Conservation (phyloP, 2,113 vertebrate genomes). For the Vidua chalybeata region DNA sequence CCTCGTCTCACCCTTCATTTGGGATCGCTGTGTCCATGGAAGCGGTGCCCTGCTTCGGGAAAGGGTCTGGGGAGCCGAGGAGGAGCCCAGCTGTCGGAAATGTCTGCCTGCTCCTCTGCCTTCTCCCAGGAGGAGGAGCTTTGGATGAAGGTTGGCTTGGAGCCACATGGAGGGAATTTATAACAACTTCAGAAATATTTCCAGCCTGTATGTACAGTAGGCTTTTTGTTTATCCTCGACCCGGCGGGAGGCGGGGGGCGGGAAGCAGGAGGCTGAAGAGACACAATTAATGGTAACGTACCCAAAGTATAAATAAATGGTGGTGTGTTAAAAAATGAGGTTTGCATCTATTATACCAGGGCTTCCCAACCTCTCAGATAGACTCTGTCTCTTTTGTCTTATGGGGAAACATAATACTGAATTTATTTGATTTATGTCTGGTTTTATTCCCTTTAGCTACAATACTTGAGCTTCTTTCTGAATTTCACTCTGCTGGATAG, state of each 20-base stretch:
- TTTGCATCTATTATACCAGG: conserved; percentile 46
- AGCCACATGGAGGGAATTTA: background rate
- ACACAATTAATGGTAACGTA: background rate
- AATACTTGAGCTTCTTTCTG: background rate
- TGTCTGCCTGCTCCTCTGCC: conserved; percentile 32
- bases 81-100: background rate
- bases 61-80: background rate
- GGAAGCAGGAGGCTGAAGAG: background rate
- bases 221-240: background rate
- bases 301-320: conserved; percentile 27
- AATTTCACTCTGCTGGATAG: conserved; percentile 17
- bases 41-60: background rate
- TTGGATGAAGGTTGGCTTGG: conserved; percentile 45
- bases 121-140: conserved; percentile 63
- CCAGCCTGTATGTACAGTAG: background rate
- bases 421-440: conserved; percentile 23
- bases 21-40: accelerated
- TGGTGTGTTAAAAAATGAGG: conserved; percentile 3
- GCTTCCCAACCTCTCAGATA: conserved; percentile 56
- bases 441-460: conserved; percentile 35
- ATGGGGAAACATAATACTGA: background rate
- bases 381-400: background rate
- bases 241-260: background rate
- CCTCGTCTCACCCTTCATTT: background rate
- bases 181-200: conserved; percentile 43